Percentiles rank a stretch among this genome's conserved stretches.
phyloP scores from a whole-genome alignment of 2,797 vertebrate species.

The Fundulus diaphanus region DNA sequence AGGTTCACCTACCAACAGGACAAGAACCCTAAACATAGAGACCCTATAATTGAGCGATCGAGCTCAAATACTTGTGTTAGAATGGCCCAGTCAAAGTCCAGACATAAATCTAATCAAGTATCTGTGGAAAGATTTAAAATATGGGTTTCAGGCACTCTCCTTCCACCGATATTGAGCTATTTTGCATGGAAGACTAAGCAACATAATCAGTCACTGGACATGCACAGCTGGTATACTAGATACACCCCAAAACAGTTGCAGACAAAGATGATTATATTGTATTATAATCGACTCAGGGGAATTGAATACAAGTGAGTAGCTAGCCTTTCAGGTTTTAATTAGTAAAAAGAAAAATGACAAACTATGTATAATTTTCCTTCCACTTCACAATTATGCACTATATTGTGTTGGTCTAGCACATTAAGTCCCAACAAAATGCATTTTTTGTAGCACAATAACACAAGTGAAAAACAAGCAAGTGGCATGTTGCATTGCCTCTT shows the following conservation, averaged over 20 bases:
- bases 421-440: not conserved
- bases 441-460: not conserved
- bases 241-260: not conserved
- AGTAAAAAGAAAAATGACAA: not conserved
- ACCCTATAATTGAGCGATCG: no score
- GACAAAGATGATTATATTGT: not conserved
- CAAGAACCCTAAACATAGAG: not conserved
- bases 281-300: not conserved
- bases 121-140: not conserved
- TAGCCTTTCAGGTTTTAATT: not conserved
- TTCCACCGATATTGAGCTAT: no score
- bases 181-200: not conserved
- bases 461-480: not conserved
- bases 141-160: not conserved
- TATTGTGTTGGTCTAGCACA: no score
- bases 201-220: not conserved
- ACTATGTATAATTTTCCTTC: not conserved
- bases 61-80: not conserved
- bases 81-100: not conserved
- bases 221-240: not conserved
- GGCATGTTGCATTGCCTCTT: constrained; percentile 56
- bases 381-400: not conserved
- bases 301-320: not conserved
- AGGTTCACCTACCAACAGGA: not conserved
- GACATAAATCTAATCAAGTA: not conserved